phyloP scores from a whole-genome alignment of 2,888 invertebrate species.

The Beris morrisii region DNA sequence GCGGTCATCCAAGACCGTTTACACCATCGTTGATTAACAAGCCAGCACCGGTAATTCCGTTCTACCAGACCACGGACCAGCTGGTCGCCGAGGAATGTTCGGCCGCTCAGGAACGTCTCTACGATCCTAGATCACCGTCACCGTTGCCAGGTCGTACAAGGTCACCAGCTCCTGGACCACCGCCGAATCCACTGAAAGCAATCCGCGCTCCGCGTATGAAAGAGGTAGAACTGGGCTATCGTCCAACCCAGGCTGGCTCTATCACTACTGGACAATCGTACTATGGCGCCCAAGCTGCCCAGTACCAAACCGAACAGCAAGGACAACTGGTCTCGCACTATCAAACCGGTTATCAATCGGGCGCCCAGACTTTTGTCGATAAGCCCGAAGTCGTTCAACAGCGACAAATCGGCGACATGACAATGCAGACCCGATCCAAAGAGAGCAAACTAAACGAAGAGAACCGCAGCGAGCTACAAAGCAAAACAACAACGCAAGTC shows the following conservation, averaged over 20 bases:
- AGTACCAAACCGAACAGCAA: slow-evolving; percentile 42
- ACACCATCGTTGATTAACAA: slow-evolving; percentile 72
- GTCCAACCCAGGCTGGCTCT: slow-evolving; percentile 51
- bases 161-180: slow-evolving; percentile 73
- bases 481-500: slow-evolving; percentile 57
- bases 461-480: slow-evolving; percentile 52
- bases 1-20: slow-evolving; percentile 58
- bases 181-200: slow-evolving; percentile 65
- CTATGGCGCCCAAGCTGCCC: slow-evolving; percentile 47
- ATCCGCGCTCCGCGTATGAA: slow-evolving; percentile 67
- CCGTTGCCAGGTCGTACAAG: slow-evolving; percentile 68
- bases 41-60: slow-evolving; percentile 74
- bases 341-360: slow-evolving; percentile 56
- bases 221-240: slow-evolving; percentile 45
- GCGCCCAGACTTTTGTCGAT: slow-evolving; percentile 55
- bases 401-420: slow-evolving; percentile 58
- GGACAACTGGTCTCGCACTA: slow-evolving; percentile 55
- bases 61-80: slow-evolving; percentile 70
- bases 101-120: slow-evolving; percentile 63
- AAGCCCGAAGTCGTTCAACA: slow-evolving; percentile 59
- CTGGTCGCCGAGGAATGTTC: slow-evolving; percentile 68
- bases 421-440: slow-evolving; percentile 59
- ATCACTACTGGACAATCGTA: slow-evolving; percentile 56
- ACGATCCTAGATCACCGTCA: slow-evolving; percentile 67
- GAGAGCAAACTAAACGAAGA: slow-evolving; percentile 52